phyloP scores from a whole-genome alignment of 2,797 vertebrate species.

The Galagoides demidoff region DNA sequence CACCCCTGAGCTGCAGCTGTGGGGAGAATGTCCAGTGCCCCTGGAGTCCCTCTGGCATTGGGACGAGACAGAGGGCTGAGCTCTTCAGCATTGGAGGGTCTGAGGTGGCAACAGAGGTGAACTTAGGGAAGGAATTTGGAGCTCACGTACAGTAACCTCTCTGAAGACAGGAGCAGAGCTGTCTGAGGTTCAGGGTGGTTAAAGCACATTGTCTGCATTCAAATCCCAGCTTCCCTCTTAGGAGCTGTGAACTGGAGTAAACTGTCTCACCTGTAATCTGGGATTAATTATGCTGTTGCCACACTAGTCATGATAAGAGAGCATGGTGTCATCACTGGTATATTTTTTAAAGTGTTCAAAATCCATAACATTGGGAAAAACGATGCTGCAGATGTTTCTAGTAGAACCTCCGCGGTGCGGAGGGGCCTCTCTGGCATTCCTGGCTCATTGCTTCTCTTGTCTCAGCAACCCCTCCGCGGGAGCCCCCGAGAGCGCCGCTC shows the following conservation, averaged over 20 bases:
- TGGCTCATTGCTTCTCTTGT: rapidly evolving
- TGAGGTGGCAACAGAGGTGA: not conserved
- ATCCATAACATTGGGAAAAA: not conserved
- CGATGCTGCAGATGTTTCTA: not conserved
- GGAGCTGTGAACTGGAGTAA: rapidly evolving
- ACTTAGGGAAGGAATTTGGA: not conserved
- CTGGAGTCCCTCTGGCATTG: rapidly evolving
- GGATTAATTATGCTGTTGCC: not conserved
- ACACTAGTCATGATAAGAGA: not conserved
- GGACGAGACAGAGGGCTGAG: not conserved
- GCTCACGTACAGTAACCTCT: not conserved
- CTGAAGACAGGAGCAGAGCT: not conserved
- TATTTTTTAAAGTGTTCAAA: not conserved
- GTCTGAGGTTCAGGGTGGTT: no score
- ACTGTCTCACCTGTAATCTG: not conserved
- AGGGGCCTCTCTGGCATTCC: no score
- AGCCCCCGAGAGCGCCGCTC: rapidly evolving
- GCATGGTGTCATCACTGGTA: not conserved
- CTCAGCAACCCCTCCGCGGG: not conserved
- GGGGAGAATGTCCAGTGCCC: not conserved
- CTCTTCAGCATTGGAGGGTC: rapidly evolving
- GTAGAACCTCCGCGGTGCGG: rapidly evolving
- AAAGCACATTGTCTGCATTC: rapidly evolving
- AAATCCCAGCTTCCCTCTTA: no score
- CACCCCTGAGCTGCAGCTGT: rapidly evolving